A percentile compares a stretch with the other conserved stretches of the same genome.
Conservation (phyloP, 2,113 vertebrate genomes). For the Myrmophylax atrothorax region DNA sequence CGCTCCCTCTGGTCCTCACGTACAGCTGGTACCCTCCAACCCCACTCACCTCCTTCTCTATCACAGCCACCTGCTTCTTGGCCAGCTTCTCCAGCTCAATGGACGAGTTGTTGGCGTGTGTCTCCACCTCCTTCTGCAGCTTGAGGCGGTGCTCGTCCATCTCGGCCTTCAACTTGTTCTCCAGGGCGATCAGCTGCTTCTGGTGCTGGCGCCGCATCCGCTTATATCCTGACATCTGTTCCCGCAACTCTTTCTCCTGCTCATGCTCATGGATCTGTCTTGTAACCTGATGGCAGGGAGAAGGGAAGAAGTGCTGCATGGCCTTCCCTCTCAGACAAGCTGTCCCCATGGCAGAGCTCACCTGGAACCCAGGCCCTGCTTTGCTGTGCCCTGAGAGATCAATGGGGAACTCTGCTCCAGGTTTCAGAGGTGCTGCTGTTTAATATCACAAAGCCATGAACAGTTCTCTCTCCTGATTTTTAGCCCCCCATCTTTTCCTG, state of each 20-base stretch:
- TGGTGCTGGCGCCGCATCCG: constrained; percentile 99
- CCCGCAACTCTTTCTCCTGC: constrained; percentile 99
- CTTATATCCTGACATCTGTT: constrained; percentile 99
- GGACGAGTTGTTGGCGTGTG: constrained; percentile 98
- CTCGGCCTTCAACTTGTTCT: constrained; percentile 99
- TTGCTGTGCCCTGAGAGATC: neutral
- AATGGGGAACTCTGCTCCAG: neutral
- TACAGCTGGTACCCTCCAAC: neutral
- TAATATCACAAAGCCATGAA: neutral
- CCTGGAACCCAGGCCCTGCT: neutral
- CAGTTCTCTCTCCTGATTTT: neutral
- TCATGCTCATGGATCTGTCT: constrained; percentile 99
- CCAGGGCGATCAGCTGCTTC: constrained; percentile 99
- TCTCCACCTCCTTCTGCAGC: constrained; percentile 99
- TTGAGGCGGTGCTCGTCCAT: constrained; percentile 99
- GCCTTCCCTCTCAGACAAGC: neutral
- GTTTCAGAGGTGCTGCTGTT: neutral
- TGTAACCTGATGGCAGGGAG: constrained; percentile 83
- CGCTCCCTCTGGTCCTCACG: neutral
- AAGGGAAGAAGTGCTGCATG: neutral
- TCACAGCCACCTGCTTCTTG: constrained; percentile 92
- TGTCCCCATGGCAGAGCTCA: neutral
- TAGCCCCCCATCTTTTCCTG: neutral
- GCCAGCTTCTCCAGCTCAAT: constrained; percentile 99
- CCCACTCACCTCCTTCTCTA: constrained; percentile 92